Conservation (phyloP, 2,113 vertebrate genomes). For the Leptocoma aspasia region DNA sequence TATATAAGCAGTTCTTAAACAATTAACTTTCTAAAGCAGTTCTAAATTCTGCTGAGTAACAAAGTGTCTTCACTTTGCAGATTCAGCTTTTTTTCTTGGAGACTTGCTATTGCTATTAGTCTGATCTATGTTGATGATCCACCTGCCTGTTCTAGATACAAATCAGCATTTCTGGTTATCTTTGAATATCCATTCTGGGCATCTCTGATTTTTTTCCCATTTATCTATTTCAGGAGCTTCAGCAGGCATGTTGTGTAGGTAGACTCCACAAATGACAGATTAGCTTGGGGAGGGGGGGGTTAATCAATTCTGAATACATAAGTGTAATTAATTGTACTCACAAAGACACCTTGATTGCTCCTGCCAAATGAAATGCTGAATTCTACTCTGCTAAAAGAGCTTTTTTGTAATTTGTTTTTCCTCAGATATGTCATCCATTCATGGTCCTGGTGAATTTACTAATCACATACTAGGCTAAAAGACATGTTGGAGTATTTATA, state of each 20-base stretch:
- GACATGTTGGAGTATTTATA: neutral
- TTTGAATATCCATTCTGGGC: neutral
- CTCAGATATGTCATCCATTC: neutral
- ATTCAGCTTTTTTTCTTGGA: neutral
- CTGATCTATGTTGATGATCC: neutral
- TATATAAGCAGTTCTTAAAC: slow-evolving; percentile 29
- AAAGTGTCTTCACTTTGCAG: neutral
- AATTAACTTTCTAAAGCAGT: neutral
- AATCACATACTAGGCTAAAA: neutral
- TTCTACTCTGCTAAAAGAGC: neutral
- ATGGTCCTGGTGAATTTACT: neutral
- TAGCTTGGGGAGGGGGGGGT: neutral
- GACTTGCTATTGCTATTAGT: neutral
- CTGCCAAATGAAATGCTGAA: neutral
- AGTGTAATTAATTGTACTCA: slow-evolving; percentile 61
- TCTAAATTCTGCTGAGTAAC: slow-evolving; percentile 13
- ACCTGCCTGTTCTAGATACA: neutral
- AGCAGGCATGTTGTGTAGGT: neutral
- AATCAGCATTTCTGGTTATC: neutral
- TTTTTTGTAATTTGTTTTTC: neutral
- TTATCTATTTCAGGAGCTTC: slow-evolving; percentile 13
- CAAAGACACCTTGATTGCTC: slow-evolving; percentile 44
- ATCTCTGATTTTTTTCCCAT: neutral
- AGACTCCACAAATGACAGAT: neutral
- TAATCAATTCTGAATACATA: neutral